These are phyloP conservation scores for Cosmorhoe ocellata DNA, from an alignment of 2,888 invertebrate genomes.

Conservation along the genomic window DNA sequence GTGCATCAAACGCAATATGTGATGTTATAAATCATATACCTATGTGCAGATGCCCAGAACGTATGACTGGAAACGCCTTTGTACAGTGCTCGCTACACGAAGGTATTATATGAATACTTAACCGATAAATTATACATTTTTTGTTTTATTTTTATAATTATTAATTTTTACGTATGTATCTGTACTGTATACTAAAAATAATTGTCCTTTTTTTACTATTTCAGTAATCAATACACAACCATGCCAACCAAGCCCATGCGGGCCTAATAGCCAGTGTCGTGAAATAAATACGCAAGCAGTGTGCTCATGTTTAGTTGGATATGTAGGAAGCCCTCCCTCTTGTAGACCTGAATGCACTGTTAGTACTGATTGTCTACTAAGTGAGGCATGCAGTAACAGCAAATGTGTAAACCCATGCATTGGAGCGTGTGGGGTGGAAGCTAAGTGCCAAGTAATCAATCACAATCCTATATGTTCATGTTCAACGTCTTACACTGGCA, in stretches of 20 bases:
- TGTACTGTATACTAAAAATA: too few relatives aligned
- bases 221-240: conserved; percentile 61
- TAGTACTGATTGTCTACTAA: conserved; percentile 88
- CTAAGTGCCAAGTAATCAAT: conserved; percentile 89
- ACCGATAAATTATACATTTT: too few relatives aligned
- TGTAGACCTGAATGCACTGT: conserved; percentile 90
- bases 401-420: conserved; percentile 92
- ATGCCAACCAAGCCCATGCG: conserved; percentile 86
- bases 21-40: conserved; percentile 88
- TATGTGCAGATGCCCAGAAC: conserved; percentile 87
- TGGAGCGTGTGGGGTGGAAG: conserved; percentile 89
- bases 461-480: conserved; percentile 92
- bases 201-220: conserved; percentile 33
- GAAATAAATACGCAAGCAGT: conserved; percentile 87
- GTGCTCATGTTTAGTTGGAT: conserved; percentile 87
- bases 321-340: conserved; percentile 88
- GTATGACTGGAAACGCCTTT: conserved; percentile 86
- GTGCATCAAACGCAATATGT: conserved; percentile 87
- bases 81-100: conserved; percentile 79
- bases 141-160: too few relatives aligned
- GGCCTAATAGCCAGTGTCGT: conserved; percentile 89
- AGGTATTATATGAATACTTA: conserved; percentile 51
- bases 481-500: conserved; percentile 85
- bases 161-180: too few relatives aligned
- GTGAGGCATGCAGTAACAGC: conserved; percentile 89